These are phyloP conservation scores for Scylla paramamosain DNA, from an alignment of 1,140 invertebrate genomes.

Conservation along the genomic window DNA sequence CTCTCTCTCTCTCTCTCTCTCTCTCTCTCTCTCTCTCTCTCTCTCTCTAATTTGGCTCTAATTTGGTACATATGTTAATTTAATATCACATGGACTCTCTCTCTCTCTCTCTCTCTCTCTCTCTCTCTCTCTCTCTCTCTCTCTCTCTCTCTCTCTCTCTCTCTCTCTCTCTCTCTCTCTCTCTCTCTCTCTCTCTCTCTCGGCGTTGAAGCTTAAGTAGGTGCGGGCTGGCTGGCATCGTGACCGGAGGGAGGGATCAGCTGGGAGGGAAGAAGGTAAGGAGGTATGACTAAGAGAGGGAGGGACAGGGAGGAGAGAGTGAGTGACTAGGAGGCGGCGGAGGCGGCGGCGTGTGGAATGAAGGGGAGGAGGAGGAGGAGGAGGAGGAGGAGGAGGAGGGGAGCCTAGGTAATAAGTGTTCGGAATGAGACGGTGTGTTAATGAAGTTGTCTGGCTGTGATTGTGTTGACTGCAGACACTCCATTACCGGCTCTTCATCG, in stretches of 20 bases:
- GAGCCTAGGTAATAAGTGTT: background rate
- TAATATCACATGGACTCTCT: no score
- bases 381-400: background rate
- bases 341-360: background rate
- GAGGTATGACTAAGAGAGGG: background rate
- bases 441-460: background rate
- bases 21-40: background rate
- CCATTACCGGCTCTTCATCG: background rate
- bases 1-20: background rate
- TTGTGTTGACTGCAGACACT: conserved; percentile 1
- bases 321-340: background rate
- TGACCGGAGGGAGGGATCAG: background rate
- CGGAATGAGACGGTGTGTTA: background rate
- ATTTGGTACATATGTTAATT: no score
- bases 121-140: background rate
- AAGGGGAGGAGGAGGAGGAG: background rate
- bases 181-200: background rate
- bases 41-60: background rate
- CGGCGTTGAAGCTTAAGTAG: background rate
- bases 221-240: no score
- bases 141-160: background rate
- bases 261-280: background rate
- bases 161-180: background rate
- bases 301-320: background rate
- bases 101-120: background rate